A percentile compares a stretch with the other conserved stretches of the same genome.
These are phyloP conservation scores for Metacarcinus magister DNA, from an alignment of 2,888 invertebrate genomes.

Conservation along the genomic window DNA sequence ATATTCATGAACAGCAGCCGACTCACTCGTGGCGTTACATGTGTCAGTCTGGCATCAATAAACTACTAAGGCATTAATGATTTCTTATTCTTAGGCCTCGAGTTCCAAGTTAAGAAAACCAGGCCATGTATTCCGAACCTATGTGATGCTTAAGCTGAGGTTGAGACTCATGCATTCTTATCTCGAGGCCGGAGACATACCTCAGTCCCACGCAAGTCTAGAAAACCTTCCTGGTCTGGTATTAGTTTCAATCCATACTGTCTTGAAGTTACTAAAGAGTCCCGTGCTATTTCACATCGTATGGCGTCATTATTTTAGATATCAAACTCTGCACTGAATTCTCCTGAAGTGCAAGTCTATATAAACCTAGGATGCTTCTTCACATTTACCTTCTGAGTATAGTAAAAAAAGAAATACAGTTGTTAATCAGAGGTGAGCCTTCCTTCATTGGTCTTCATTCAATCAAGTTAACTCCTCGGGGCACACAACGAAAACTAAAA, in stretches of 20 bases:
- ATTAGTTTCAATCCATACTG: too few relatives aligned
- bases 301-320: too few relatives aligned
- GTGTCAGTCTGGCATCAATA: not conserved
- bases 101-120: not conserved
- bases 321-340: too few relatives aligned
- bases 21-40: not conserved
- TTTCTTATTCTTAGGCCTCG: not conserved
- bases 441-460: not conserved
- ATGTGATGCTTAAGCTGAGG: not conserved
- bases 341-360: not conserved
- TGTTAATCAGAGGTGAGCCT: not conserved
- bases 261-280: too few relatives aligned
- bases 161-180: not conserved
- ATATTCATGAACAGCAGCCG: not conserved
- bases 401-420: not conserved
- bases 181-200: not conserved
- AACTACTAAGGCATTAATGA: not conserved
- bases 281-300: too few relatives aligned
- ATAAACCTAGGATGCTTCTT: not conserved
- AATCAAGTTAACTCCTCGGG: not conserved
- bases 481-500: not conserved
- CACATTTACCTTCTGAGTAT: not conserved
- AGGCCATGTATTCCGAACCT: not conserved
- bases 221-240: not conserved
- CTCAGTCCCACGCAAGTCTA: not conserved